Percentiles rank a stretch among this genome's conserved stretches.
phyloP scores from a whole-genome alignment of 2,113 vertebrate genomes.

The Chunga burmeisteri region DNA sequence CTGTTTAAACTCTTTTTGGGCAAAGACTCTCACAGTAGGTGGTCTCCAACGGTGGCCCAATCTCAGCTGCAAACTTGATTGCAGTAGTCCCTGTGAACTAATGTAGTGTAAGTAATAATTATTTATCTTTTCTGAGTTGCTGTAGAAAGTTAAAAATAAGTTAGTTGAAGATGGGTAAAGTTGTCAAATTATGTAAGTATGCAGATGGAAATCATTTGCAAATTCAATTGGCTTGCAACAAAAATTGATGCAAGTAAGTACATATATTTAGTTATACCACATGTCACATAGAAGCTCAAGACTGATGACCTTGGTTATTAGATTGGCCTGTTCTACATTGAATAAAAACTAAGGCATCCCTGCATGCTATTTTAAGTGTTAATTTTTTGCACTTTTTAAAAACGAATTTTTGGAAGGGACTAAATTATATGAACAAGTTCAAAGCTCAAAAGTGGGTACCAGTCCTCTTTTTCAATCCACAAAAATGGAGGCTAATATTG shows the following conservation, averaged over 20 bases:
- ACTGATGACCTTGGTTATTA: background rate
- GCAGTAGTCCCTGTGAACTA: background rate
- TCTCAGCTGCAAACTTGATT: background rate
- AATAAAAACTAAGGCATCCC: background rate
- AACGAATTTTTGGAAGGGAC: background rate
- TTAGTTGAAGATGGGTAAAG: background rate
- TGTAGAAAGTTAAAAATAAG: constrained; percentile 18
- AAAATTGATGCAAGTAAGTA: constrained; percentile 14
- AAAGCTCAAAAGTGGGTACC: background rate
- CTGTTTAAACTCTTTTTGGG: background rate
- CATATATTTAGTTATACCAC: constrained; percentile 25
- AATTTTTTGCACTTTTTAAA: background rate
- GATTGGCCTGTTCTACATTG: background rate
- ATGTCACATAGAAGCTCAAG: background rate
- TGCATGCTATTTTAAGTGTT: background rate
- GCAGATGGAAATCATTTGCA: constrained; percentile 32
- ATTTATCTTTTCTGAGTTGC: background rate
- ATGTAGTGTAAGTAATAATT: background rate
- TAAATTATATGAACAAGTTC: background rate
- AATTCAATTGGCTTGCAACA: constrained; percentile 20
- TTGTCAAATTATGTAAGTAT: constrained; percentile 41
- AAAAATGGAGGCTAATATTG: background rate
- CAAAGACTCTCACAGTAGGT: background rate
- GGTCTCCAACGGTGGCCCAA: background rate
- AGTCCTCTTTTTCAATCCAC: background rate